Evolutionary conservation across 2,797 vertebrate genomes (phyloP).

Genomic region (Peromyscus melanophrys): DNA sequence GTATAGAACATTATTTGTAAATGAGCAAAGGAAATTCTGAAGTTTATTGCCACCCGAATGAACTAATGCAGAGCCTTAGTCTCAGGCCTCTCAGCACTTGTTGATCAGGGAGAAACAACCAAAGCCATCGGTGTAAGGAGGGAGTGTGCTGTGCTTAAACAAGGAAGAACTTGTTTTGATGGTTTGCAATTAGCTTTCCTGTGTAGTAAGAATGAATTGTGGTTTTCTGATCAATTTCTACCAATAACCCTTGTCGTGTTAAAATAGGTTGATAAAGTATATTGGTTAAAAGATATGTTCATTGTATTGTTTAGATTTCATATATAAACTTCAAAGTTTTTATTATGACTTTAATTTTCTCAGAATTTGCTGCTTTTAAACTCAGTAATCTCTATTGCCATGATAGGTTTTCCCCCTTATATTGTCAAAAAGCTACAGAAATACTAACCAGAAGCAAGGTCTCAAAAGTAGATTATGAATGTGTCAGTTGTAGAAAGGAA

Average conservation of each 20-base stretch:
- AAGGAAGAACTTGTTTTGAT: constrained; percentile 35
- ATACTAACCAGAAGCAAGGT: constrained; percentile 44
- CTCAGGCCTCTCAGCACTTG: constrained; percentile 83
- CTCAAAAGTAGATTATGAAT: constrained; percentile 76
- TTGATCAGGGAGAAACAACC: constrained; percentile 78
- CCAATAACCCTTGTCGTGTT: constrained; percentile 65
- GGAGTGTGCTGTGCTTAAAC: not conserved
- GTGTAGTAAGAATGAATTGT: not conserved
- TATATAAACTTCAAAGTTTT: constrained; percentile 65
- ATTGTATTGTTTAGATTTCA: constrained; percentile 77
- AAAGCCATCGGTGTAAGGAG: not conserved
- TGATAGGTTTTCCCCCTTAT: constrained; percentile 52
- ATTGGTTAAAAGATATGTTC: constrained; percentile 77
- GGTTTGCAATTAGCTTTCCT: constrained; percentile 53
- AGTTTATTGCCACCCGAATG: constrained; percentile 18
- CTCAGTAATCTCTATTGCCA: not conserved
- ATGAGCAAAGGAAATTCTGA: constrained; percentile 10
- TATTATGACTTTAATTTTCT: constrained; percentile 50
- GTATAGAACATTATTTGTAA: constrained; percentile 37
- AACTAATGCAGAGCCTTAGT: constrained; percentile 2
- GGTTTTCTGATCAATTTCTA: constrained; percentile 73
- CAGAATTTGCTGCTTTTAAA: constrained; percentile 67
- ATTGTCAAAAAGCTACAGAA: constrained; percentile 73
- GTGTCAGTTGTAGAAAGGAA: constrained; percentile 71
- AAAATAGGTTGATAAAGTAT: constrained; percentile 68